Percentiles rank a stretch among this genome's conserved stretches.
phyloP scores from a whole-genome alignment of 2,113 vertebrate species.

The Tenrec ecaudatus region DNA sequence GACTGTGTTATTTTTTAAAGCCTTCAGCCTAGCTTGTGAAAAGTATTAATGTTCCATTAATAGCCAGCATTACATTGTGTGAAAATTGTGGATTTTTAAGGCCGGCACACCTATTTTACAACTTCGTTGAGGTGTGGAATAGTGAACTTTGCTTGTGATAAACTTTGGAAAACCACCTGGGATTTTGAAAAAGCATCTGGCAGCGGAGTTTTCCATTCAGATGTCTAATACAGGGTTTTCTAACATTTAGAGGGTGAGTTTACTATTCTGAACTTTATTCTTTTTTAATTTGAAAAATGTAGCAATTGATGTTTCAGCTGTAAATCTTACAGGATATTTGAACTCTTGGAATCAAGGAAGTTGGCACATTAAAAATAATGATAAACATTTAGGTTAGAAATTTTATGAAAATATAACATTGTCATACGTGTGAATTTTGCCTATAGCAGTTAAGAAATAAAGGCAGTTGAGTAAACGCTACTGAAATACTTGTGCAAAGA shows the following conservation, averaged over 20 bases:
- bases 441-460: constrained; percentile 39
- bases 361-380: constrained; percentile 1
- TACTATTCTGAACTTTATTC: not conserved
- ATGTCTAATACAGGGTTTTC: not conserved
- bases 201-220: not conserved
- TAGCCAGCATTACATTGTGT: constrained; percentile 75
- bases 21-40: constrained; percentile 79
- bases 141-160: not conserved
- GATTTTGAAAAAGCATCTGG: not conserved
- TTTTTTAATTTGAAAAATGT: constrained; percentile 24
- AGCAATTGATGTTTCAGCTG: not conserved
- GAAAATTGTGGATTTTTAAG: constrained; percentile 70
- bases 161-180: not conserved
- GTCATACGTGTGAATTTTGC: constrained; percentile 73
- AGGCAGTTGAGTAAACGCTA: constrained; percentile 2
- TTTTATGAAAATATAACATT: constrained; percentile 31
- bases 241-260: not conserved
- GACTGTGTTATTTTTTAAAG: constrained; percentile 69
- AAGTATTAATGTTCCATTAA: constrained; percentile 75
- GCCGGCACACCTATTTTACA: constrained; percentile 1
- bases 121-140: not conserved
- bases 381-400: not conserved
- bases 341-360: not conserved
- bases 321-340: not conserved
- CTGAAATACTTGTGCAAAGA: constrained; percentile 20